Evolutionary conservation across 2,113 vertebrate species (phyloP), one percentile per base, ranked within the genome.

Genomic region (Marcusenius ussheri): DNA sequence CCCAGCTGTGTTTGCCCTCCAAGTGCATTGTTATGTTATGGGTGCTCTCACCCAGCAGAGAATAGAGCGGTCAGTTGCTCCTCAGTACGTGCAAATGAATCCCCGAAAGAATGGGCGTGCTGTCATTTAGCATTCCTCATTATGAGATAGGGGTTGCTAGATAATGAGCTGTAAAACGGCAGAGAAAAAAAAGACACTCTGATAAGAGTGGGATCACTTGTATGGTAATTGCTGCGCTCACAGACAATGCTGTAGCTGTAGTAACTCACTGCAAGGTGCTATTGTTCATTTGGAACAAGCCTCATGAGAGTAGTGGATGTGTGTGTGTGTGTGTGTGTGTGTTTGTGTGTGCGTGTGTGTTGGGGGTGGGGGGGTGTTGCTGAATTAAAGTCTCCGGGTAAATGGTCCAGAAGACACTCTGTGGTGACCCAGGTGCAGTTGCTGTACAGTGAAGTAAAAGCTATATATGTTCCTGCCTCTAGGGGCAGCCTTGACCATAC

Each of bases 1-100:
- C 92, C 92, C 94, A 94, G 95, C 96, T 95, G 95, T 95, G 95
- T 96, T 96, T 95, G 94, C 94, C 93, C 90, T 94, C 92, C 91
- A 92, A 92, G 93, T 93, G 89, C 94, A 95, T 94, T 95, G 95
- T 94, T 93, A 92, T 93, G 93, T 94, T 95, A 91, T 88, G 92
- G 92, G 93, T 95, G 93, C 94, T 83, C 88, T 77, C 85, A 66
- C 58, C 91, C 89, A 90, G 89, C 89, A 87, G 50, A 80, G 87
- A 86, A 66, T 89, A 24, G 89, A 89, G 13, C 21, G 80, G 51
- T 27, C 77, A 46, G 51, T 83, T 8, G 51, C 89, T 89, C 89
- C 77, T 91, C 91, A 93, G 92, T 90, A 86, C 91, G 92, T 95
- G 93, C 93, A 94, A 94, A 94, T 93, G 90, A 93, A 91, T 91